Evolutionary conservation across 2,797 vertebrate species (phyloP).

Genomic region (Neosilurus hyrtlii): DNA sequence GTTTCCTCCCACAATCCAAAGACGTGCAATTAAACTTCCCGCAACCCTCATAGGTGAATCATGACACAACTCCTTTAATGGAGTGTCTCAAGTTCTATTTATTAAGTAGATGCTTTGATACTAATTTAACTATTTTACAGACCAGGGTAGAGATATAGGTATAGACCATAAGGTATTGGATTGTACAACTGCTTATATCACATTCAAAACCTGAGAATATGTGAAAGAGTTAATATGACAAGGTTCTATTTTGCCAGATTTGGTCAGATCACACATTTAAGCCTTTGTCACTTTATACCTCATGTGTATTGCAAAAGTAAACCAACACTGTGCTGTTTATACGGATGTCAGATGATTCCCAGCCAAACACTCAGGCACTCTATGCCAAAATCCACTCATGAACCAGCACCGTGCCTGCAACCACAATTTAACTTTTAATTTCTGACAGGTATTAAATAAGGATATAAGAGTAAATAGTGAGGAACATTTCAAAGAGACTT

Average conservation of each 20-base stretch:
- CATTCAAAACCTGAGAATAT: not conserved
- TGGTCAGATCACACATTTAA: not conserved
- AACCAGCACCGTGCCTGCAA: conserved; percentile 8
- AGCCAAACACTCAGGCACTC: conserved; percentile 31
- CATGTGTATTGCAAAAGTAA: conserved; percentile 11
- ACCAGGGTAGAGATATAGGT: too few relatives aligned
- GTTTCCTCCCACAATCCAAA: too few relatives aligned
- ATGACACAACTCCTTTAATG: not conserved
- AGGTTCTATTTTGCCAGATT: not conserved
- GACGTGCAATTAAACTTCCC: too few relatives aligned
- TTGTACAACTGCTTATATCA: not conserved
- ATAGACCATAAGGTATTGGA: too few relatives aligned
- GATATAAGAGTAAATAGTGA: not conserved
- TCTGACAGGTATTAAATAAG: conserved; percentile 5
- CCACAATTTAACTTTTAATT: conserved; percentile 3
- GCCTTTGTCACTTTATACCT: not conserved
- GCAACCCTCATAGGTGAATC: too few relatives aligned
- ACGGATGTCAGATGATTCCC: conserved; percentile 25
- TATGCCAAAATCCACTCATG: conserved; percentile 35
- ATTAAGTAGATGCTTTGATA: not conserved
- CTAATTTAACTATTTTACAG: not conserved
- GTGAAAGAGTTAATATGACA: not conserved
- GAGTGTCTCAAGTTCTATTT: not conserved
- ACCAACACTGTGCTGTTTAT: conserved; percentile 33
- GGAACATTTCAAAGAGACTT: not conserved